These are phyloP conservation scores for Cotesia glomerata DNA, from an alignment of 1,140 invertebrate species.

Conservation along the genomic window DNA sequence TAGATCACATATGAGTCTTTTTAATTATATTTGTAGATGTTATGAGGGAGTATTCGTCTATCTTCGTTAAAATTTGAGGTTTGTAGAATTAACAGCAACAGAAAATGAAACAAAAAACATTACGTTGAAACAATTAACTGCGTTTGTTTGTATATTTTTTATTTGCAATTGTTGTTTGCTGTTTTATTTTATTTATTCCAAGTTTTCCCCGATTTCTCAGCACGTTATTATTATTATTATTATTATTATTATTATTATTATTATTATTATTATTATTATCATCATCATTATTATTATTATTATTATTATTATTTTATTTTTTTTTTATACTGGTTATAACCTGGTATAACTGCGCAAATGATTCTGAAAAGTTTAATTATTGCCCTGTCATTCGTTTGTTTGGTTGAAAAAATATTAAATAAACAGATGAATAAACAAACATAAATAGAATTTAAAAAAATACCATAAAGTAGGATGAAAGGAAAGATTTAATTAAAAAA, in stretches of 20 bases:
- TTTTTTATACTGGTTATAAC: no score
- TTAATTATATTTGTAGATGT: slow-evolving; percentile 33
- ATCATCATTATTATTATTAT: no score
- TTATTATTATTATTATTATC: no score
- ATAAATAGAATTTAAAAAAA: slow-evolving; percentile 1
- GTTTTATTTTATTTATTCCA: slow-evolving; percentile 2
- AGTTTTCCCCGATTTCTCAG: neutral
- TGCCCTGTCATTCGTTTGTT: no score
- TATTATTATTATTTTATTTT: no score
- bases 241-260: no score
- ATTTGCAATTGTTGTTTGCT: slow-evolving; percentile 4
- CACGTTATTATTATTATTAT: no score
- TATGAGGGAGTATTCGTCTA: slow-evolving; percentile 27
- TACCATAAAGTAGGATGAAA: neutral
- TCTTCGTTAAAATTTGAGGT: slow-evolving; percentile 33
- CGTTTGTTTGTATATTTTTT: slow-evolving; percentile 14
- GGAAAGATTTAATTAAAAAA: neutral
- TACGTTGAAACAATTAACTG: neutral
- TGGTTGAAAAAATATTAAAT: neutral
- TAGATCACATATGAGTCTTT: slow-evolving; percentile 21
- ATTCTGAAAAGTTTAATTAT: no score
- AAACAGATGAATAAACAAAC: neutral
- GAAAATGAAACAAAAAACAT: slow-evolving; percentile 1
- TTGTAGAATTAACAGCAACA: slow-evolving; percentile 26
- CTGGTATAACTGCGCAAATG: no score